Evolutionary conservation across 2,113 vertebrate species (phyloP).

Genomic region (Misgurnus mizolepis): DNA sequence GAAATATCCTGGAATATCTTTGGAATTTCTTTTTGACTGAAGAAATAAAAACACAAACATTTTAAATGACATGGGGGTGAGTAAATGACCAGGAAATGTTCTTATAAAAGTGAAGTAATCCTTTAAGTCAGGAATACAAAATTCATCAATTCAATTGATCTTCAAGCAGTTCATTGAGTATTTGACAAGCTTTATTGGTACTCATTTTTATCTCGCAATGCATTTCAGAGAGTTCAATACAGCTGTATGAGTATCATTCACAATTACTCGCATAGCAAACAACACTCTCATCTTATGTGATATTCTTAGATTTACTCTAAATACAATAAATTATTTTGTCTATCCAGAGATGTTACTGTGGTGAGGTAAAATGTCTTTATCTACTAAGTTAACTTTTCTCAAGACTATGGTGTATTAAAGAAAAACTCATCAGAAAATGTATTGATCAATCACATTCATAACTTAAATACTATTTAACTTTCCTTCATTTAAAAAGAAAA

Average conservation of each 20-base stretch:
- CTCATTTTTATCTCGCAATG: conserved; percentile 94
- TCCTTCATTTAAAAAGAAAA: conserved; percentile 69
- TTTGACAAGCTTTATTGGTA: conserved; percentile 99
- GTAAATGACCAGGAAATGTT: too few species aligned
- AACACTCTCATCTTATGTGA: conserved; percentile 83
- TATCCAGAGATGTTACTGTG: conserved; percentile 73
- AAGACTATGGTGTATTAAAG: conserved; percentile 65
- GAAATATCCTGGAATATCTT: too few species aligned
- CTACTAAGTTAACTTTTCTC: conserved; percentile 55
- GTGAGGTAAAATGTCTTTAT: conserved; percentile 72
- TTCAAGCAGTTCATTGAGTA: conserved; percentile 36
- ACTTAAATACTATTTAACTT: conserved; percentile 68
- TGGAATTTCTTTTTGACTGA: too few species aligned
- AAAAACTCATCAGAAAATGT: conserved; percentile 68
- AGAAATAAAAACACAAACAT: too few species aligned
- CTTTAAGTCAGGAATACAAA: too few species aligned
- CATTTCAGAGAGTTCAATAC: conserved; percentile 96
- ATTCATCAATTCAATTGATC: background rate
- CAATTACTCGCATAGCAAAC: conserved; percentile 86
- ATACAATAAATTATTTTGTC: conserved; percentile 56
- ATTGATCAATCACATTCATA: too few species aligned
- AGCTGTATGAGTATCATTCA: conserved; percentile 84
- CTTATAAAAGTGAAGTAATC: too few species aligned
- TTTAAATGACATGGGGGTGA: too few species aligned
- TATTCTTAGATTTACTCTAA: conserved; percentile 77